Percentiles rank a stretch among this genome's conserved stretches.
Conservation (phyloP, 2,113 vertebrate species). For the Pomatostomus ruficeps region DNA sequence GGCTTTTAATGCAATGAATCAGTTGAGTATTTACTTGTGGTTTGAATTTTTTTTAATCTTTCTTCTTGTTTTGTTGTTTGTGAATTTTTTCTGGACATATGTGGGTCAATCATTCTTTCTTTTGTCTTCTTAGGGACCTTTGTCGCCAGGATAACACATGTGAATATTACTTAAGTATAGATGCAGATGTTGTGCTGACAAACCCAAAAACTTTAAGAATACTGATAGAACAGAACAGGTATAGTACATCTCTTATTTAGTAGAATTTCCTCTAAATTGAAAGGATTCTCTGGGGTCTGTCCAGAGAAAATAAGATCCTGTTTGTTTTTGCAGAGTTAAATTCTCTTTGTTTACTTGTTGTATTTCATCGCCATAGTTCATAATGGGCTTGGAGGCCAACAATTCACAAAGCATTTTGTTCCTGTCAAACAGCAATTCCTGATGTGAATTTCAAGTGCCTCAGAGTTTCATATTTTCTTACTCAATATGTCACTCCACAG, state of each 20-base stretch:
- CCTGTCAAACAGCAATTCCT: background rate
- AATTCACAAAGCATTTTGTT: background rate
- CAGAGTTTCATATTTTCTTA: background rate
- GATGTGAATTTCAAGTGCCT: background rate
- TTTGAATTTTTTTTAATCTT: rapidly evolving
- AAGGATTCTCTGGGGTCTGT: background rate
- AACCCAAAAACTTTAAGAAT: constrained; percentile 88
- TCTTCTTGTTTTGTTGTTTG: background rate
- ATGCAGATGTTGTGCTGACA: constrained; percentile 91
- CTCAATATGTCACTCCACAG: constrained; percentile 62
- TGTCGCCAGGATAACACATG: constrained; percentile 87
- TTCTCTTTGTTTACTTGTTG: background rate
- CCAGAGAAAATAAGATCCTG: background rate
- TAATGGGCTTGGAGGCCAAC: background rate
- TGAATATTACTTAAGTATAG: constrained; percentile 91
- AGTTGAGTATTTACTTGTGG: background rate
- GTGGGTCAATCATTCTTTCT: background rate
- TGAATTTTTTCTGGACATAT: background rate
- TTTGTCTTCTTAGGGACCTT: constrained; percentile 78
- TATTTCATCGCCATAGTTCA: background rate
- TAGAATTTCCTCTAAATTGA: background rate
- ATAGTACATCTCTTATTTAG: constrained; percentile 10
- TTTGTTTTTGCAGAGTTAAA: background rate
- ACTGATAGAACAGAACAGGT: constrained; percentile 98
- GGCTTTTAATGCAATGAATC: background rate